Conservation (phyloP, 2,113 vertebrate genomes). For the Elgaria multicarinata region DNA sequence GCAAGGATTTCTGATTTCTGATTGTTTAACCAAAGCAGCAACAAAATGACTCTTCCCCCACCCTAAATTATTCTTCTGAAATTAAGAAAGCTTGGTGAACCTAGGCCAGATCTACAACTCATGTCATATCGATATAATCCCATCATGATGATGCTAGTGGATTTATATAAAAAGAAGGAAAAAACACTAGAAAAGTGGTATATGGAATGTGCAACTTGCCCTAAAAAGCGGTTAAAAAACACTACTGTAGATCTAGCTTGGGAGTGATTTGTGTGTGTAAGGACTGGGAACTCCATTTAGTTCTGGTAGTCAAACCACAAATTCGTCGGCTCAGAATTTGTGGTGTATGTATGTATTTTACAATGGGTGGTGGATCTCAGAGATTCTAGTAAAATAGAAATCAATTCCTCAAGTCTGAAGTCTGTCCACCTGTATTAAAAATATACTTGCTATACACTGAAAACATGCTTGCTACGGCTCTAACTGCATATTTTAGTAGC, state of each 20-base stretch:
- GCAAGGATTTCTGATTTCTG: neutral
- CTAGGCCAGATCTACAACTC: too few species aligned
- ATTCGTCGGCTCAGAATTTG: neutral
- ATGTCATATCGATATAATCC: too few species aligned
- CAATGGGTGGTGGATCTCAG: too few species aligned
- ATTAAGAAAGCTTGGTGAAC: neutral
- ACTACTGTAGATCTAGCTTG: too few species aligned
- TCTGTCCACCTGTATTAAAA: neutral
- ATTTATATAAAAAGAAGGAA: too few species aligned
- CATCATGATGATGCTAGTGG: too few species aligned
- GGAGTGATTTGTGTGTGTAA: neutral
- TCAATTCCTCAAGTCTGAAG: neutral
- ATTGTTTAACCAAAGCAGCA: neutral
- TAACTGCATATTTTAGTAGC: neutral
- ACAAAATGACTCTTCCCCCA: neutral
- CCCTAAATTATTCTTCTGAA: neutral
- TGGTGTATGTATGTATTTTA: too few species aligned
- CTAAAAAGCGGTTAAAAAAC: too few species aligned
- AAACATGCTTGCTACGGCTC: neutral
- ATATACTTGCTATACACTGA: neutral
- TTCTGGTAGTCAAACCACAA: neutral
- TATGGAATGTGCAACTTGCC: too few species aligned
- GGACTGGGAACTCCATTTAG: neutral
- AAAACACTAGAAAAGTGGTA: too few species aligned
- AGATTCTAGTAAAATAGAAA: too few species aligned